Conservation (phyloP, 2,113 vertebrate genomes). For the Thymallus thymallus region DNA sequence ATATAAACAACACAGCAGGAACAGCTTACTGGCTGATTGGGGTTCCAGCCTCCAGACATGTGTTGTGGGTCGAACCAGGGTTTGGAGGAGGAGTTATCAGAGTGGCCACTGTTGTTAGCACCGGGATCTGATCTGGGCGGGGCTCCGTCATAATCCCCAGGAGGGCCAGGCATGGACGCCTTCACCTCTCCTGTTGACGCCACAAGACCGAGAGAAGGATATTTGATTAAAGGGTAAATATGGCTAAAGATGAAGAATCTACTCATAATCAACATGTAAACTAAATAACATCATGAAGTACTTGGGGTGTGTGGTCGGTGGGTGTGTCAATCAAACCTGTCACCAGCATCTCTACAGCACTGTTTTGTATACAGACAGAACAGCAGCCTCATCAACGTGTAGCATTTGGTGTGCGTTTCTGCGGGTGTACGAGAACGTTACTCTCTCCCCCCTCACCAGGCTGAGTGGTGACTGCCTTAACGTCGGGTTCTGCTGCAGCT, state of each 20-base stretch:
- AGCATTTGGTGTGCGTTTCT: neutral
- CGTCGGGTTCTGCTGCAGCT: constrained; percentile 49
- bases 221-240: no score
- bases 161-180: constrained; percentile 79
- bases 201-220: neutral
- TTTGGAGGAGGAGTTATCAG: constrained; percentile 85
- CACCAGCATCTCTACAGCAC: no score
- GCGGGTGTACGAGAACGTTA: neutral
- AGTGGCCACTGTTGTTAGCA: constrained; percentile 74
- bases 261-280: no score
- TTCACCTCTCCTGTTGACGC: constrained; percentile 81
- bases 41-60: constrained; percentile 84
- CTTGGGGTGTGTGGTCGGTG: no score
- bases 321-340: no score
- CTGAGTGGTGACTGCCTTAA: constrained; percentile 54
- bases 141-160: constrained; percentile 80
- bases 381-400: no score
- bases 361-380: no score
- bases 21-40: constrained; percentile 70
- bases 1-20: neutral
- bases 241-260: no score
- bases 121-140: constrained; percentile 76
- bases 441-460: constrained; percentile 49
- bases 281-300: no score
- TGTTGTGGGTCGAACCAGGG: constrained; percentile 94